Percentiles rank a stretch among this genome's conserved stretches.
These are phyloP conservation scores for Calycopis cecrops DNA, from an alignment of 1,140 invertebrate genomes.

Conservation along the genomic window DNA sequence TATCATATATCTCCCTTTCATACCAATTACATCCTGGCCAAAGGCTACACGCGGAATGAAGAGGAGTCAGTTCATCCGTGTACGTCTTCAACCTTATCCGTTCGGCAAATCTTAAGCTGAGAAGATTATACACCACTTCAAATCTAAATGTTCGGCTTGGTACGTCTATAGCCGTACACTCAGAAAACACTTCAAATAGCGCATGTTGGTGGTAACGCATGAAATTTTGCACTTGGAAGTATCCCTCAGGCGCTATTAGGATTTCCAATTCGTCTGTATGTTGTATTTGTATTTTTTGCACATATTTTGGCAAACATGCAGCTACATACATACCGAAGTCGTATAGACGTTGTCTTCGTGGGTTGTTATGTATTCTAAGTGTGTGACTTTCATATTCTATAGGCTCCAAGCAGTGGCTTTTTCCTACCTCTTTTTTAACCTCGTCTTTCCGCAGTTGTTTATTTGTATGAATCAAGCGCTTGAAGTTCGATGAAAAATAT, in stretches of 20 bases:
- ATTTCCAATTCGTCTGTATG: conserved; percentile 91
- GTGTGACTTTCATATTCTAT: conserved; percentile 44
- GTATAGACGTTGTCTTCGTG: conserved; percentile 46
- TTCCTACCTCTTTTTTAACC: conserved; percentile 17
- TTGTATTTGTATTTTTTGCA: conserved; percentile 91
- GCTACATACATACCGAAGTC: conserved; percentile 64
- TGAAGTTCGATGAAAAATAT: conserved; percentile 5
- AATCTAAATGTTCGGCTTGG: conserved; percentile 80
- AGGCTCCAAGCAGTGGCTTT: conserved; percentile 41
- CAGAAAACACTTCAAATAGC: conserved; percentile 91
- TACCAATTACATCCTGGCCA: conserved; percentile 58
- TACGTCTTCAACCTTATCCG: conserved; percentile 59
- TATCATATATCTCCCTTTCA: conserved; percentile 69
- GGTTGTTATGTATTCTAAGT: conserved; percentile 47
- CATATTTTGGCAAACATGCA: conserved; percentile 93
- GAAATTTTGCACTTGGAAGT: conserved; percentile 91
- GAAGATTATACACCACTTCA: conserved; percentile 92
- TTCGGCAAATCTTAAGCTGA: conserved; percentile 87
- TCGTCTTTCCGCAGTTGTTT: neutral
- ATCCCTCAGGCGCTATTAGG: conserved; percentile 92
- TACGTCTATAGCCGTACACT: conserved; percentile 91
- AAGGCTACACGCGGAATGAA: conserved; percentile 55
- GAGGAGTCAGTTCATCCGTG: conserved; percentile 65
- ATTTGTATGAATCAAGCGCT: conserved; percentile 9
- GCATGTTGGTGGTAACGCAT: conserved; percentile 93